Conservation (phyloP, 2,797 vertebrate species). For the Neomorphus geoffroyi region DNA sequence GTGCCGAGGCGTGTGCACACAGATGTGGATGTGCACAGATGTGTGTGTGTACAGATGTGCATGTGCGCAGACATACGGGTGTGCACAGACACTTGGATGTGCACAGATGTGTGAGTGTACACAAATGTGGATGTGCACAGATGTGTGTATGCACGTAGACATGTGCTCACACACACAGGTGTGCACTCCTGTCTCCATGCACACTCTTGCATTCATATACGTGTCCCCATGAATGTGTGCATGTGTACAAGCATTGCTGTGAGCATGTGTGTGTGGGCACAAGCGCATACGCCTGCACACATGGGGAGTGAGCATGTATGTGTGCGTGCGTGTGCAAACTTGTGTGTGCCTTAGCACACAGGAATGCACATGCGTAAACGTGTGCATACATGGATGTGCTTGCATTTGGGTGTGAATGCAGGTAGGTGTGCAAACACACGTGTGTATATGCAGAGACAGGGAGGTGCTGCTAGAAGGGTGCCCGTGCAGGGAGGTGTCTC, state of each 20-base stretch:
- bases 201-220: accelerated
- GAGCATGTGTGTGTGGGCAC: accelerated
- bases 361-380: background rate
- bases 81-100: too few relatives aligned
- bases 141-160: too few relatives aligned
- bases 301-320: accelerated
- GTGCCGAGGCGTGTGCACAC: background rate
- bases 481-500: background rate
- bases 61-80: too few relatives aligned
- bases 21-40: too few relatives aligned
- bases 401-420: background rate
- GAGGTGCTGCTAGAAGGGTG: background rate
- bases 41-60: accelerated
- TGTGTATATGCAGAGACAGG: accelerated
- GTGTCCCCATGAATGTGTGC: accelerated
- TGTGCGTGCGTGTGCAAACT: background rate
- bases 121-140: too few relatives aligned
- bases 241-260: accelerated
- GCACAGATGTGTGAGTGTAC: too few relatives aligned
- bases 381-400: background rate
- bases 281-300: accelerated
- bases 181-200: accelerated
- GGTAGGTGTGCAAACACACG: accelerated
- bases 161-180: accelerated
- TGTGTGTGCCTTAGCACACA: accelerated